Evolutionary conservation across 2,113 vertebrate species (phyloP).

Genomic region (Poeciliopsis occidentalis): DNA sequence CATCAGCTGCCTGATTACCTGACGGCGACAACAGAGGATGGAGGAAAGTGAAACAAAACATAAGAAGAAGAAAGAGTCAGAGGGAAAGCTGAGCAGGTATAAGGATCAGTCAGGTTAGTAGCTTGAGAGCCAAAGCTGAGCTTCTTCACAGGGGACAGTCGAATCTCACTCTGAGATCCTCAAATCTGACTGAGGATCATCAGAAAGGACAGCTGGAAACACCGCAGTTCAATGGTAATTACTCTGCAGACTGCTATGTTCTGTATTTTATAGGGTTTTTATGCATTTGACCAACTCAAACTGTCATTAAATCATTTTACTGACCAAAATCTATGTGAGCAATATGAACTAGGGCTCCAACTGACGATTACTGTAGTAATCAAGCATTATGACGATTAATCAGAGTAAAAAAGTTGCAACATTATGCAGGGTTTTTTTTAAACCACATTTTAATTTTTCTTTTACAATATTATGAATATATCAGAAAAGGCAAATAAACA

Average conservation of each 20-base stretch:
- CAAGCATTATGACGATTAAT: too few relatives aligned
- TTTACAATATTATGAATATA: too few relatives aligned
- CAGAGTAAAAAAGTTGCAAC: too few relatives aligned
- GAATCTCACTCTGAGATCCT: not conserved
- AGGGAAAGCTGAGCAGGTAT: constrained; percentile 8
- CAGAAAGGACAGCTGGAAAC: not conserved
- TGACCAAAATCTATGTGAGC: too few relatives aligned
- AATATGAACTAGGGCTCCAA: too few relatives aligned
- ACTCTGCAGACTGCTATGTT: not conserved
- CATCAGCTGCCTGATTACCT: constrained; percentile 95
- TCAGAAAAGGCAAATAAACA: too few relatives aligned
- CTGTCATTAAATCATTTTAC: too few relatives aligned
- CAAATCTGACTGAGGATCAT: constrained; percentile 11
- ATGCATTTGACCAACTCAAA: not conserved
- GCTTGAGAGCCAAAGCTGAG: constrained; percentile 33
- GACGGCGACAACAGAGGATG: constrained; percentile 11
- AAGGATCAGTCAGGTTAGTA: constrained; percentile 28
- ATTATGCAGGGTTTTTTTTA: too few relatives aligned
- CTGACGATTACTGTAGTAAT: too few relatives aligned
- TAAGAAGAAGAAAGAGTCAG: not conserved
- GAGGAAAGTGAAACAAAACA: not conserved
- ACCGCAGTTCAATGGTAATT: not conserved
- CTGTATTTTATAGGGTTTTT: not conserved
- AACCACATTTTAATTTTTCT: too few relatives aligned
- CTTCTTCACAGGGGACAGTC: constrained; percentile 17